phyloP scores from a whole-genome alignment of 2,113 vertebrate species.

The Charina bottae region DNA sequence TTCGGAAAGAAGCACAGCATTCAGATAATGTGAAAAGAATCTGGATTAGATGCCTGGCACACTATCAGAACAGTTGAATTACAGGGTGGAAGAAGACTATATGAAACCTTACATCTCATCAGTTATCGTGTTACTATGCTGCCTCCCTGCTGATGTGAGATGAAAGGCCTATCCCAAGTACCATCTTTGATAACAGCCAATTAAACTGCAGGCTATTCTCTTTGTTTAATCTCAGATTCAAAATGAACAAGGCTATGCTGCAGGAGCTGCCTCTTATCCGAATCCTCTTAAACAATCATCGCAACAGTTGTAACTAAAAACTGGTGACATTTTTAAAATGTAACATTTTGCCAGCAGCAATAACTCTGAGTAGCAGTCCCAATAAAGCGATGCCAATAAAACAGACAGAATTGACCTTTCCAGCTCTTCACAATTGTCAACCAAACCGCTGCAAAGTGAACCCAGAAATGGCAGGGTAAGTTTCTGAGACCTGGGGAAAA shows the following conservation, averaged over 20 bases:
- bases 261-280: neutral
- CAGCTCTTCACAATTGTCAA: neutral
- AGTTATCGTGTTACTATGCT: neutral
- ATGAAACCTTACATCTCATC: neutral
- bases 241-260: neutral
- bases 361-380: conserved; percentile 6
- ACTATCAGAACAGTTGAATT: neutral
- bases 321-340: conserved; percentile 2
- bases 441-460: neutral
- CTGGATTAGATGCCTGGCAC: neutral
- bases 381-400: neutral
- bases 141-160: neutral
- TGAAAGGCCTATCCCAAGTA: neutral
- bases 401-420: conserved; percentile 5
- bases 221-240: neutral
- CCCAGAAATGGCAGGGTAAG: neutral
- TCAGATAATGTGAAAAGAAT: neutral
- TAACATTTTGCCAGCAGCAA: neutral
- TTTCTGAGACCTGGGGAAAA: neutral
- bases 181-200: conserved; percentile 6
- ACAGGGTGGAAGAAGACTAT: neutral
- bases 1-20: neutral
- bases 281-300: conserved; percentile 1
- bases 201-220: neutral
- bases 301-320: neutral